phyloP scores from a whole-genome alignment of 37 sponge, comb jelly and placozoan species.

The Cladorhizidae sp. region DNA sequence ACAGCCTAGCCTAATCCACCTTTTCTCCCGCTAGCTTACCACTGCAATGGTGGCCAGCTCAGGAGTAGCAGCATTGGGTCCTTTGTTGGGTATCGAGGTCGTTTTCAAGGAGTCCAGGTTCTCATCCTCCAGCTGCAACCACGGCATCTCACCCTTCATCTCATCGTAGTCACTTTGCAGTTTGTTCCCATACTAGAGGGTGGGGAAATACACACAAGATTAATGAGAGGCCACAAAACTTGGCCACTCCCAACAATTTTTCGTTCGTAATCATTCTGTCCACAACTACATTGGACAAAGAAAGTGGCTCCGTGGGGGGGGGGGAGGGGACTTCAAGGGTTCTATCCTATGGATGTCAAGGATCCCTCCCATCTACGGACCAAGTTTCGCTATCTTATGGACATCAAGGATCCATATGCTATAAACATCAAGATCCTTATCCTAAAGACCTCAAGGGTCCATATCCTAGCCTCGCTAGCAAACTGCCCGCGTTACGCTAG shows the following conservation, averaged over 20 bases:
- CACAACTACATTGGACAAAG: neutral
- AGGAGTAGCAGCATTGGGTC: neutral
- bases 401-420: no score
- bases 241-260: no score
- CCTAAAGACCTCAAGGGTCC: no score
- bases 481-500: no score
- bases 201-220: no score
- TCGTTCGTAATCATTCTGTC: no score
- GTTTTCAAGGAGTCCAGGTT: conserved; percentile 29
- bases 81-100: neutral
- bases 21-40: neutral
- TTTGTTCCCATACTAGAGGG: conserved; percentile 45
- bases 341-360: no score
- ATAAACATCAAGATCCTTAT: no score
- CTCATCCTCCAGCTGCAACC: conserved; percentile 75
- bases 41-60: neutral
- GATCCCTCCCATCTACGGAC: no score
- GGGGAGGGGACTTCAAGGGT: neutral
- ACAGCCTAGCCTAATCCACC: neutral
- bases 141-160: conserved; percentile 67
- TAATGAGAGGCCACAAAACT: neutral
- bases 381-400: no score
- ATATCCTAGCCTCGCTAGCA: no score
- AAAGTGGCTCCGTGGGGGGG: neutral
- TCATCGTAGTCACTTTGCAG: conserved; percentile 57